These are phyloP conservation scores for Tarsius wallacei DNA, from an alignment of 2,797 vertebrate genomes.

Conservation along the genomic window DNA sequence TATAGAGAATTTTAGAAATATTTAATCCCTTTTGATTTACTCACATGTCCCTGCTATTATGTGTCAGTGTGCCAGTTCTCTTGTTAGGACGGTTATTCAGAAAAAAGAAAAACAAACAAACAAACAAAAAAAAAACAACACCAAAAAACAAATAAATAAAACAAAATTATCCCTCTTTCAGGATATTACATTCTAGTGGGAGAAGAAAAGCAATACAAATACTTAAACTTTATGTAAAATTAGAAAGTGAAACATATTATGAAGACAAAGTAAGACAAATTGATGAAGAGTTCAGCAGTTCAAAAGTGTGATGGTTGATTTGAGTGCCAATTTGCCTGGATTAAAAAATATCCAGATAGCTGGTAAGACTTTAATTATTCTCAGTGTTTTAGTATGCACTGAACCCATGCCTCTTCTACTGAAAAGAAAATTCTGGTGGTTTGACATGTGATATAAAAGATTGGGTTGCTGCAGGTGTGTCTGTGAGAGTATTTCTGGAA, in stretches of 20 bases:
- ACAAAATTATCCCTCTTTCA: no score
- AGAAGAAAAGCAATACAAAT: background rate
- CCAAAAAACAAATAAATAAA: no score
- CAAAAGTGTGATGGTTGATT: background rate
- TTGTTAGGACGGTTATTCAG: background rate
- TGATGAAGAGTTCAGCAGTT: background rate
- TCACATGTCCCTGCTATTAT: background rate
- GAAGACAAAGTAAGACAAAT: background rate
- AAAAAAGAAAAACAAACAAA: background rate
- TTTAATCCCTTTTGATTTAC: background rate
- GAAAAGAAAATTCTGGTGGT: background rate
- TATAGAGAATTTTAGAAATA: background rate
- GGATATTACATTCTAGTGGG: background rate
- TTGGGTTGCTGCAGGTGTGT: background rate
- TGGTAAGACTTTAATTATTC: background rate
- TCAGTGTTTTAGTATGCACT: background rate
- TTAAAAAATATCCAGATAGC: background rate
- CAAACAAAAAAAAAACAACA: no score
- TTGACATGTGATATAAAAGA: background rate
- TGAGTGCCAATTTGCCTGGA: background rate
- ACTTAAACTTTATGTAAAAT: background rate
- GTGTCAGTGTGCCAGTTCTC: background rate
- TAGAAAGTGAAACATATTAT: background rate
- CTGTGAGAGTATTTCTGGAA: background rate
- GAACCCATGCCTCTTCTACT: background rate